These are phyloP conservation scores for Microvelia longipes DNA, from an alignment of 1,140 invertebrate species.

Conservation along the genomic window DNA sequence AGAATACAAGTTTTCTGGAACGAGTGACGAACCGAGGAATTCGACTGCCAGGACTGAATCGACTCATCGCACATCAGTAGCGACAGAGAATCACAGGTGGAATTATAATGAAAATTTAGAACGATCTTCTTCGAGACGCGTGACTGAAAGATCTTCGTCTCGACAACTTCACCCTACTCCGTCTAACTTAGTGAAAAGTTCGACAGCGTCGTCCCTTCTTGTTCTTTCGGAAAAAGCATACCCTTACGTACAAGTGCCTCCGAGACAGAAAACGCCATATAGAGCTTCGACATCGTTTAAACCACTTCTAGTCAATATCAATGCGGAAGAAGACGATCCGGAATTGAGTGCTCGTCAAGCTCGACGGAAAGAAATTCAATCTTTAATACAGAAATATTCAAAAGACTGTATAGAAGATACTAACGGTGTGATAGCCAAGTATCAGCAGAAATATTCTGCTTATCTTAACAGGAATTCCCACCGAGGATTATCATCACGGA, in stretches of 20 bases:
- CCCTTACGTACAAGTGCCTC: conserved; percentile 36
- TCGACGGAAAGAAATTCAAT: conserved; percentile 62
- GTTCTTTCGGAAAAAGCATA: conserved; percentile 49
- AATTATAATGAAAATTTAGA: background rate
- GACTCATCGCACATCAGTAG: background rate
- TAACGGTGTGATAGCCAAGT: conserved; percentile 20
- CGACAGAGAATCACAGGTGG: background rate
- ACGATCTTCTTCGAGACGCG: background rate
- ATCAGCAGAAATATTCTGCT: conserved; percentile 25
- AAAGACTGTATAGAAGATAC: background rate
- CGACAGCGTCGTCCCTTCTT: conserved; percentile 46
- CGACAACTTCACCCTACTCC: background rate
- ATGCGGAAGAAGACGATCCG: background rate
- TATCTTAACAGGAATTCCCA: conserved; percentile 11
- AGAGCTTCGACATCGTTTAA: conserved; percentile 21
- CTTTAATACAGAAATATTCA: conserved; percentile 54
- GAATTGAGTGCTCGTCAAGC: conserved; percentile 48
- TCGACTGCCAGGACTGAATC: background rate
- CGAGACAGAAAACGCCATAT: conserved; percentile 41
- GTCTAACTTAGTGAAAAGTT: conserved; percentile 30
- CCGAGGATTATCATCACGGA: background rate
- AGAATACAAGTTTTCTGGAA: background rate
- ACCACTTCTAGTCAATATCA: background rate
- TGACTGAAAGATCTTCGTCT: background rate
- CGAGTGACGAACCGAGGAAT: background rate